Conservation (phyloP, 2,888 invertebrate species). For the Litoditis marina region DNA sequence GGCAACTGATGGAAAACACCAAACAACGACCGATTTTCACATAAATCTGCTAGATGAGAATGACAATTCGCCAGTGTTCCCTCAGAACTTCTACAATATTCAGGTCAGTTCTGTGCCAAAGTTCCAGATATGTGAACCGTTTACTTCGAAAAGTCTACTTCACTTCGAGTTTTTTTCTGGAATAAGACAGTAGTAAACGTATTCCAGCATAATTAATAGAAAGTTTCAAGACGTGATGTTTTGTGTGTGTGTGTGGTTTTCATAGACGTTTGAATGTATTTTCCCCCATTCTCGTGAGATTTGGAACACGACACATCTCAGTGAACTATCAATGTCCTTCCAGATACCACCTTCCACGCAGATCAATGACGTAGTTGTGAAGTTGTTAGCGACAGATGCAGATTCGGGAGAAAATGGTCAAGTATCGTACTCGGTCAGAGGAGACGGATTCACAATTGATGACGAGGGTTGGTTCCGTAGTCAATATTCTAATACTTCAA, state of each 20-base stretch:
- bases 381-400: constrained; percentile 87
- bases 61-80: constrained; percentile 52
- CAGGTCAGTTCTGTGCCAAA: constrained; percentile 6
- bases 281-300: too few relatives aligned
- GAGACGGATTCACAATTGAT: constrained; percentile 22
- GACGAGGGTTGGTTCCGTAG: constrained; percentile 3
- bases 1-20: constrained; percentile 46
- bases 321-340: too few relatives aligned
- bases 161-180: too few relatives aligned
- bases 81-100: constrained; percentile 29
- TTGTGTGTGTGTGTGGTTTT: too few relatives aligned
- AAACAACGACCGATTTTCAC: constrained; percentile 26
- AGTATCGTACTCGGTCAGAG: constrained; percentile 66
- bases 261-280: too few relatives aligned
- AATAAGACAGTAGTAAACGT: too few relatives aligned
- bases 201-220: too few relatives aligned
- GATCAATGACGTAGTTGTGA: constrained; percentile 70
- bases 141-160: too few relatives aligned
- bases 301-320: too few relatives aligned
- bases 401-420: constrained; percentile 89
- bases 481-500: too few relatives aligned
- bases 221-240: too few relatives aligned
- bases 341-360: constrained; percentile 5
- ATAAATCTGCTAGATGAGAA: constrained; percentile 49
- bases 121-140: too few relatives aligned